Evolutionary conservation across 2,797 vertebrate genomes (phyloP).

Genomic region (Taeniopygia guttata): DNA sequence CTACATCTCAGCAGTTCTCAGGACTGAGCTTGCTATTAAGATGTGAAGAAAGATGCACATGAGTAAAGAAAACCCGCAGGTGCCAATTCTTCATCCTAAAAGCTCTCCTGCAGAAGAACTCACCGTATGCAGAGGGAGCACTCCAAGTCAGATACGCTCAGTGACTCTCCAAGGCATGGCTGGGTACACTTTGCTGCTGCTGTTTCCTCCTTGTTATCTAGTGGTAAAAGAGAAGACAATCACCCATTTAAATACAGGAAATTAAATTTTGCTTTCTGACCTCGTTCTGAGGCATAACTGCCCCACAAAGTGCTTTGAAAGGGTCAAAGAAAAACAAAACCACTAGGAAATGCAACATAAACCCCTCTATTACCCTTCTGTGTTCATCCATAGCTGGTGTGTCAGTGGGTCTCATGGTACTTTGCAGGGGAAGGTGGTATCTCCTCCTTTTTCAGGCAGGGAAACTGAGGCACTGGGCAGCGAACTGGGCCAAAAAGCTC

Average conservation of each 20-base stretch:
- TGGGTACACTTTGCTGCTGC: not conserved
- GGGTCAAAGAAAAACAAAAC: not conserved
- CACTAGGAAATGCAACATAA: not conserved
- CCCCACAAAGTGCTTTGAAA: not conserved
- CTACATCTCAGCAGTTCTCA: not conserved
- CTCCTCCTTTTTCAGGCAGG: not conserved
- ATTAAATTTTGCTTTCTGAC: not conserved
- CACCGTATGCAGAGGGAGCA: constrained; percentile 92
- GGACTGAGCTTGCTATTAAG: not conserved
- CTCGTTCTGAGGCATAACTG: not conserved
- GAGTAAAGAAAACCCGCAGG: not conserved
- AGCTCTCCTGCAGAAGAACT: not conserved
- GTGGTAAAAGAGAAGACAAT: not conserved
- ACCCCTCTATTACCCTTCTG: accelerated
- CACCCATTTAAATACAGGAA: not conserved
- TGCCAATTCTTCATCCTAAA: not conserved
- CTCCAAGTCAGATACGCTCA: constrained; percentile 86
- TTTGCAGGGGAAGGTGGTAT: not conserved
- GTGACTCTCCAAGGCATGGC: constrained; percentile 21
- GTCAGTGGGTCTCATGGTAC: not conserved
- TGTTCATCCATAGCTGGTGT: not conserved
- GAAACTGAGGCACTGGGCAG: not conserved
- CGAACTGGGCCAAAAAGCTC: not conserved
- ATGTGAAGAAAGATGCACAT: not conserved
- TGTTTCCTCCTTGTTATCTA: not conserved